phyloP scores from a whole-genome alignment of 92 coral and sea anemone species.

The Heteractis magnifica region DNA sequence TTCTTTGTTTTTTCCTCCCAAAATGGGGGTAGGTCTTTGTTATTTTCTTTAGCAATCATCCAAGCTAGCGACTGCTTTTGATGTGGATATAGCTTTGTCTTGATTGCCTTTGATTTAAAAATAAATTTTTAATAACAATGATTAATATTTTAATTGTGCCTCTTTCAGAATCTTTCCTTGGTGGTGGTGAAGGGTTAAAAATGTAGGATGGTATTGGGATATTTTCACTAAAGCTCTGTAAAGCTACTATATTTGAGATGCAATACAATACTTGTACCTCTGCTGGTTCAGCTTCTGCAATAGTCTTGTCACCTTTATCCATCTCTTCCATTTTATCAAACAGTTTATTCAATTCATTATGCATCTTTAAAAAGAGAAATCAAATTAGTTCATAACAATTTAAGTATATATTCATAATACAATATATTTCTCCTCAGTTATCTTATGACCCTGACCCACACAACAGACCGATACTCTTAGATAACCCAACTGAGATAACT shows the following conservation, averaged over 20 bases:
- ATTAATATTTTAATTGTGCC: too few species aligned
- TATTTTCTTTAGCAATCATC: slow-evolving; percentile 76
- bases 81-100: slow-evolving; percentile 61
- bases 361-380: slow-evolving; percentile 50
- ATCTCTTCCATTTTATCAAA: slow-evolving; percentile 62
- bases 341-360: slow-evolving; percentile 60
- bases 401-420: too few species aligned
- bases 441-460: too few species aligned
- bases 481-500: too few species aligned
- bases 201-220: too few species aligned
- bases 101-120: slow-evolving; percentile 54
- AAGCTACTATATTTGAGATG: background rate
- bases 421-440: too few species aligned
- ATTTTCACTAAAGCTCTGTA: background rate
- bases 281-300: slow-evolving; percentile 54
- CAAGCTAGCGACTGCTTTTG: slow-evolving; percentile 81
- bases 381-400: background rate
- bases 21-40: slow-evolving; percentile 70
- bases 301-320: slow-evolving; percentile 49
- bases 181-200: too few species aligned
- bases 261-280: slow-evolving; percentile 34
- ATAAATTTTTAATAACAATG: background rate
- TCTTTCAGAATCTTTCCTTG: background rate
- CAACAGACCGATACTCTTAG: too few species aligned
- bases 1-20: slow-evolving; percentile 63